These are phyloP conservation scores for Bombycilla garrulus DNA, from an alignment of 2,113 vertebrate species.

Conservation along the genomic window DNA sequence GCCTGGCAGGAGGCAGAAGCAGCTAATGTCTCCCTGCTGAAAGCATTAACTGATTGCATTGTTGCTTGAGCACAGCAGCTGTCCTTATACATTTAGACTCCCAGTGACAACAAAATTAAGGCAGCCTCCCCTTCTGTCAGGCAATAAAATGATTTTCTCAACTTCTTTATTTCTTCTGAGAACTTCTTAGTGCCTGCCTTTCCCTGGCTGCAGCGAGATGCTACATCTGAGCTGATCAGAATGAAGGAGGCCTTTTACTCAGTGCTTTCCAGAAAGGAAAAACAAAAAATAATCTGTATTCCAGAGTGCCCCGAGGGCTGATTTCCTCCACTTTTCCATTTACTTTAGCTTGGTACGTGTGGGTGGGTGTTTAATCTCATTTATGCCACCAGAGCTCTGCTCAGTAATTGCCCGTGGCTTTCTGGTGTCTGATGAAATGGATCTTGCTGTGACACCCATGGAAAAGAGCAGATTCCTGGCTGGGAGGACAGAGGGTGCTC, in stretches of 20 bases:
- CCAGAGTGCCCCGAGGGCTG: neutral
- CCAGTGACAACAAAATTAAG: slow-evolving; percentile 77
- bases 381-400: neutral
- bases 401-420: neutral
- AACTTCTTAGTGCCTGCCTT: slow-evolving; percentile 39
- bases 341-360: neutral
- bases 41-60: slow-evolving; percentile 76
- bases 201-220: neutral
- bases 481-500: neutral
- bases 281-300: neutral
- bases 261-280: neutral
- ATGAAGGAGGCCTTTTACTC: neutral
- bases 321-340: neutral
- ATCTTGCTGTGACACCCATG: neutral
- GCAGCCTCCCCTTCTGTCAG: slow-evolving; percentile 66
- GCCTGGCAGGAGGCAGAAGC: slow-evolving; percentile 66
- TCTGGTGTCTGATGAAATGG: neutral
- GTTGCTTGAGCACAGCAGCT: slow-evolving; percentile 75
- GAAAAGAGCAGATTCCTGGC: neutral
- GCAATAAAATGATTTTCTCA: slow-evolving; percentile 67
- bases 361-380: neutral
- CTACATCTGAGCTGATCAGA: neutral
- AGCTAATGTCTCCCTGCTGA: slow-evolving; percentile 73
- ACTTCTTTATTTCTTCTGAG: slow-evolving; percentile 65
- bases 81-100: slow-evolving; percentile 74